phyloP scores from a whole-genome alignment of 2,797 vertebrate species.

The Acomys russatus region DNA sequence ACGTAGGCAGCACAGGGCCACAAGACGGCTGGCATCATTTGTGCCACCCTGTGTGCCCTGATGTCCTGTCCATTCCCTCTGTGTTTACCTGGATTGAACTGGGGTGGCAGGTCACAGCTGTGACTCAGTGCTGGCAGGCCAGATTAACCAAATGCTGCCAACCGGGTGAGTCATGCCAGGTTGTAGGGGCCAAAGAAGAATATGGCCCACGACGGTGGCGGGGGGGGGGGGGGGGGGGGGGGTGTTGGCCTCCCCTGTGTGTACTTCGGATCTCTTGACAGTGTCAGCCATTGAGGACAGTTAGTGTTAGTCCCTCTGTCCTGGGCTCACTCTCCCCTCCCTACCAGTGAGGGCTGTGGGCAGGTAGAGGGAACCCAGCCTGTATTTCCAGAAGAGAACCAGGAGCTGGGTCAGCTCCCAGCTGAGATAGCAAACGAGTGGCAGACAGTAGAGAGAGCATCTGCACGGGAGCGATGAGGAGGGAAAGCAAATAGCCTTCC shows the following conservation, averaged over 20 bases:
- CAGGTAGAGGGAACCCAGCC: not conserved
- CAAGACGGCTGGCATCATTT: slow-evolving; percentile 2
- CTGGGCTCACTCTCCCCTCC: not conserved
- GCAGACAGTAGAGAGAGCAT: not conserved
- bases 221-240: not conserved
- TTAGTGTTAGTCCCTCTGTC: not conserved
- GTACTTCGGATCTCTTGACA: not conserved
- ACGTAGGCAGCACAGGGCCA: not conserved
- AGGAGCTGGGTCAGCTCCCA: not conserved
- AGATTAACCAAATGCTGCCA: not conserved
- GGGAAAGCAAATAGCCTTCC: not conserved
- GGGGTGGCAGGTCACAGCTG: slow-evolving; percentile 57
- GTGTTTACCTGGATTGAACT: not conserved
- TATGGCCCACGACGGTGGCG: not conserved
- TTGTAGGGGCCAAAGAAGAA: not conserved
- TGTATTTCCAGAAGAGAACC: not conserved
- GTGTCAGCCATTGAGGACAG: not conserved
- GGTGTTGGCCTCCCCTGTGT: not conserved
- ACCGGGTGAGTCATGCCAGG: slow-evolving; percentile 56
- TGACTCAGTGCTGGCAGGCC: slow-evolving; percentile 65
- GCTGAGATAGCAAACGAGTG: not conserved
- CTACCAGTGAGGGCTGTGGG: not conserved
- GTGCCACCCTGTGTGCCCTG: not conserved
- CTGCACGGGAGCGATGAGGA: not conserved
- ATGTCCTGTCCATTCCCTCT: not conserved